Conservation (phyloP, 2,888 invertebrate genomes). For the Allygus modestus region DNA sequence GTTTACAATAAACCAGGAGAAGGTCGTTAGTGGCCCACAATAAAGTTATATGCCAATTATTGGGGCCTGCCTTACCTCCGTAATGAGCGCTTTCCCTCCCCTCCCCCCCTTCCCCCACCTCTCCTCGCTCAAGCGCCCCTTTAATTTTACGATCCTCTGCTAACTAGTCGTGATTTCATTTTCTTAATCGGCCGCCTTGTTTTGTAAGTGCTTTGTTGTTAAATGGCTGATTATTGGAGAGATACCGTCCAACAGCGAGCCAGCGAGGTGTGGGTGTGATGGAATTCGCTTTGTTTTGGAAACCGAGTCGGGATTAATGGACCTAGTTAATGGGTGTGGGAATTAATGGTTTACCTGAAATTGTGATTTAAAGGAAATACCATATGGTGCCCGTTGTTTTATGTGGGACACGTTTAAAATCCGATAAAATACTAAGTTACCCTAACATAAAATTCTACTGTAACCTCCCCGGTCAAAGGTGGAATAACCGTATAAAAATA, state of each 20-base stretch:
- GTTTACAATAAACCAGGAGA: conserved; percentile 53
- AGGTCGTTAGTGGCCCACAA: conserved; percentile 52
- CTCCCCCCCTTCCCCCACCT: background rate
- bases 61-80: conserved; percentile 33
- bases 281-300: conserved; percentile 37
- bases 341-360: too few species aligned
- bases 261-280: background rate
- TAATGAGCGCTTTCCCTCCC: conserved; percentile 26
- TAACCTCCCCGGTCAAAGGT: too few species aligned
- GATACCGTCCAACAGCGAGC: background rate
- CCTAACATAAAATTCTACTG: too few species aligned
- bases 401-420: too few species aligned
- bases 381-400: too few species aligned
- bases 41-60: conserved; percentile 60
- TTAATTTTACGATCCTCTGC: conserved; percentile 55
- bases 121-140: background rate
- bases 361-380: too few species aligned
- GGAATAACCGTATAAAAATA: too few species aligned
- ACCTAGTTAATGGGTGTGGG: background rate
- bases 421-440: too few species aligned
- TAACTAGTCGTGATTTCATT: conserved; percentile 58
- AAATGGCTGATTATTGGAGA: conserved; percentile 42
- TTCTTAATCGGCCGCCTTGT: conserved; percentile 53
- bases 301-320: background rate
- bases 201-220: conserved; percentile 51